Evolutionary conservation across 2,113 vertebrate species (phyloP).

Genomic region (Trachemys scripta): DNA sequence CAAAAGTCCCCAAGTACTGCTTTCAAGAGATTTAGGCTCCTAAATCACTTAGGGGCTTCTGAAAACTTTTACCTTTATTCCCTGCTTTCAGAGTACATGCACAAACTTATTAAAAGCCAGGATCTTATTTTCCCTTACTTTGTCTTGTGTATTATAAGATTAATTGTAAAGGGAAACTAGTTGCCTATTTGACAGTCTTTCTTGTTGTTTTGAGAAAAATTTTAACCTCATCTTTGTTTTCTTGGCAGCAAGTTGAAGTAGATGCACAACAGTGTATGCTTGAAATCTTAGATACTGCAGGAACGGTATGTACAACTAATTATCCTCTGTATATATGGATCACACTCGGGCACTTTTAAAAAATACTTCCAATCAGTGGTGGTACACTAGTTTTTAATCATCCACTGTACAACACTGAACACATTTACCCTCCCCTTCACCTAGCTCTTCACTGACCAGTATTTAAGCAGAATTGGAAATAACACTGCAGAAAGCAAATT

Average conservation of each 20-base stretch:
- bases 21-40: conserved; percentile 41
- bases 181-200: background rate
- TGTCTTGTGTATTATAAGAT: conserved; percentile 60
- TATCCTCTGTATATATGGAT: background rate
- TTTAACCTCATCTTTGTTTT: conserved; percentile 57
- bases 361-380: background rate
- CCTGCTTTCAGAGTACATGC: conserved; percentile 45
- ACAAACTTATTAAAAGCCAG: background rate
- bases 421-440: background rate
- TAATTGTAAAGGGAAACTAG: conserved; percentile 13
- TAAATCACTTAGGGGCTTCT: conserved; percentile 25
- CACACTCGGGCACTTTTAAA: background rate
- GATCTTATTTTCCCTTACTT: conserved; percentile 29
- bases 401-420: background rate
- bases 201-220: background rate
- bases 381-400: background rate
- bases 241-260: conserved; percentile 89
- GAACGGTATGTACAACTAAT: conserved; percentile 83
- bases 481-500: background rate
- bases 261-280: conserved; percentile 91
- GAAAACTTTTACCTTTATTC: conserved; percentile 27
- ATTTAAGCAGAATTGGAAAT: background rate
- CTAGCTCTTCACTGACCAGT: background rate
- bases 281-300: conserved; percentile 90
- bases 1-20: conserved; percentile 42